Evolutionary conservation across 2,888 invertebrate species (phyloP).

Genomic region (Neoascia interrupta): DNA sequence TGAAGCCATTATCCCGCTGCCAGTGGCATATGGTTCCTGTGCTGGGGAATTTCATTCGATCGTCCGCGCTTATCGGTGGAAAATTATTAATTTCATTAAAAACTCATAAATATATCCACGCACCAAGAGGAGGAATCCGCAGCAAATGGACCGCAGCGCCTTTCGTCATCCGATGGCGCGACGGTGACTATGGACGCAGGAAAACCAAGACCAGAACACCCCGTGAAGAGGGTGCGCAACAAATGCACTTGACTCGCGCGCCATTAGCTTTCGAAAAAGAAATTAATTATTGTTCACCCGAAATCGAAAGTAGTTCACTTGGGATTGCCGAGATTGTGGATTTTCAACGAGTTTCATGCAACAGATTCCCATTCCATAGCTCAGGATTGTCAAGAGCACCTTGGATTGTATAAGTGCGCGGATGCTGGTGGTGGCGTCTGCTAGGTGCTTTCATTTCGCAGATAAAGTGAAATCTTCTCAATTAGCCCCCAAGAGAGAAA

Average conservation of each 20-base stretch:
- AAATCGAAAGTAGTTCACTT: constrained; percentile 61
- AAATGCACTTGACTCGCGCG: constrained; percentile 64
- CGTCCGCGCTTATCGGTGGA: constrained; percentile 63
- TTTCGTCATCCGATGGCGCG: constrained; percentile 59
- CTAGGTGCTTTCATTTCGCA: constrained; percentile 44
- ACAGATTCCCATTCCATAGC: constrained; percentile 4
- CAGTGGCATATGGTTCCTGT: constrained; percentile 52
- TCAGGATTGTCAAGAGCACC: too few species aligned
- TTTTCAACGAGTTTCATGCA: constrained; percentile 79
- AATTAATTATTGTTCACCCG: constrained; percentile 61
- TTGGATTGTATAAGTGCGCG: neutral
- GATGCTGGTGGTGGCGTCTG: constrained; percentile 51
- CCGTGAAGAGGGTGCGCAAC: constrained; percentile 62
- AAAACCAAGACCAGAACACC: constrained; percentile 35
- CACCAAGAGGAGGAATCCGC: constrained; percentile 51
- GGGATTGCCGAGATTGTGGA: constrained; percentile 75
- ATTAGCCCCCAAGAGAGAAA: constrained; percentile 12
- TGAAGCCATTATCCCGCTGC: constrained; percentile 54
- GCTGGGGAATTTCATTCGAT: constrained; percentile 53
- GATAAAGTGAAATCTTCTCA: constrained; percentile 30
- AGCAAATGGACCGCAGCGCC: constrained; percentile 36
- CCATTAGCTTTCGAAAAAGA: constrained; percentile 67
- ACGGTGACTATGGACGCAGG: constrained; percentile 14
- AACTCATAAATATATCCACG: constrained; percentile 67
- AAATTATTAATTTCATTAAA: constrained; percentile 69